These are phyloP conservation scores for Pelobates cultripes DNA, from an alignment of 2,797 vertebrate genomes.

Conservation along the genomic window DNA sequence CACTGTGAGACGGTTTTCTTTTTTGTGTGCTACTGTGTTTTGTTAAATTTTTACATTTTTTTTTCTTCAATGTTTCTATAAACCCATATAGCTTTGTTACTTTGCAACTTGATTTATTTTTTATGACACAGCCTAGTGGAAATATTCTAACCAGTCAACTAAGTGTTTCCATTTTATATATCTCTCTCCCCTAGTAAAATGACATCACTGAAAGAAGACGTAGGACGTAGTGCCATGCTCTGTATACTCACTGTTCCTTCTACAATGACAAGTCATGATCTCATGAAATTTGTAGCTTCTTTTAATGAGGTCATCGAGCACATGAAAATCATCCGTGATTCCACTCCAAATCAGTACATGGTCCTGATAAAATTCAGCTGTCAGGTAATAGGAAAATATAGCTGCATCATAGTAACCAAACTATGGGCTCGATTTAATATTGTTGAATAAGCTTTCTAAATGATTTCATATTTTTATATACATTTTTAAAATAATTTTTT, in stretches of 20 bases:
- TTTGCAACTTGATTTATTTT: no score
- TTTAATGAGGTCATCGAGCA: slow-evolving; percentile 97
- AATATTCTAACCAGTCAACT: no score
- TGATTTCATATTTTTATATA: no score
- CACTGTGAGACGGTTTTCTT: no score
- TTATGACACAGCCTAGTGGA: no score
- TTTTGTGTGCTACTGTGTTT: no score
- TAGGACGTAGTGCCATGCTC: slow-evolving; percentile 92
- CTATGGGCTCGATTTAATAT: no score
- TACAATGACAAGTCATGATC: slow-evolving; percentile 97
- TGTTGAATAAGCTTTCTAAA: no score
- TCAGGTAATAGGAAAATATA: slow-evolving; percentile 76
- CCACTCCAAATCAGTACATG: slow-evolving; percentile 98
- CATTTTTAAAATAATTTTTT: no score
- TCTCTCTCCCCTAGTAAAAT: slow-evolving; percentile 81
- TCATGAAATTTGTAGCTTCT: slow-evolving; percentile 96
- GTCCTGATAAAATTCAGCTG: slow-evolving; percentile 91
- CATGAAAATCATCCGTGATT: slow-evolving; percentile 98
- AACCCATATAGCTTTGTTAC: no score
- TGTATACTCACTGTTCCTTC: slow-evolving; percentile 95
- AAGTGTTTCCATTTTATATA: neutral
- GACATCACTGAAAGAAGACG: slow-evolving; percentile 92
- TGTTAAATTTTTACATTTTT: no score
- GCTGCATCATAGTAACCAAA: neutral
- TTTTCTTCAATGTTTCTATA: no score